Base-by-base conservation (phyloP, 2,113 vertebrate genomes). In the Hucho hucho region DNA sequence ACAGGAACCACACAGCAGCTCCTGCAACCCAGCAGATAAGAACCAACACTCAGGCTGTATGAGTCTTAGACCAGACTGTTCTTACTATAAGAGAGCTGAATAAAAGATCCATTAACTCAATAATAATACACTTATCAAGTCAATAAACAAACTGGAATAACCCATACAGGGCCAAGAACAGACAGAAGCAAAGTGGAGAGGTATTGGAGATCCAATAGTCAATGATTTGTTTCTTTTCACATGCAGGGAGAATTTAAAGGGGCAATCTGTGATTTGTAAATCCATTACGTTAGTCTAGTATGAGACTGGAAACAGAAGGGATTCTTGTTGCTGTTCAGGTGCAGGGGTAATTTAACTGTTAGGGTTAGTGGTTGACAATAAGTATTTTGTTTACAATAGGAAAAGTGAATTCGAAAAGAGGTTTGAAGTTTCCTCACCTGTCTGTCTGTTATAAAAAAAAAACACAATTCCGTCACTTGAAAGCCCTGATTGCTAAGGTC, bases 11-110 rank as follows among this genome's bases (percentile, higher is more conserved):
- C 72, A 53, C 75, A 67, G 75, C 43, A 67, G 75, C 82, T 79
- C 77, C 92, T 93, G 93, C 84, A 89, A 86, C 29, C 74, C 79
- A 76, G 76, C 86, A 92, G 91, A 93, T 93, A 93, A 93, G 91
- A 84, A 76, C 58, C 58, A 7, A 0, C 59, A n/a, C 24, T 22
- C 20, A 63, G 16, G 58, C 79, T 81, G 73, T 77, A 75, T 80
- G 81, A 87, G 24, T n/a, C 25, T 26, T 6, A 82, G 83, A 75
- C 74, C 76, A 22, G 74, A 72, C 66, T 49, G 53, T 12, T 67
- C n/a, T 25, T 66, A 74, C 77, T 37, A 78, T 75, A 69, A 69
- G 56, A 73, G 14, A 43, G 22, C 9, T 25, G 1, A 61, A n/a
- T 53, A 64, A 47, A 16, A 59, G 32, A 75, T 59, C 64, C 79